Conservation (phyloP, 2,113 vertebrate species). For the Pituophis catenifer region DNA sequence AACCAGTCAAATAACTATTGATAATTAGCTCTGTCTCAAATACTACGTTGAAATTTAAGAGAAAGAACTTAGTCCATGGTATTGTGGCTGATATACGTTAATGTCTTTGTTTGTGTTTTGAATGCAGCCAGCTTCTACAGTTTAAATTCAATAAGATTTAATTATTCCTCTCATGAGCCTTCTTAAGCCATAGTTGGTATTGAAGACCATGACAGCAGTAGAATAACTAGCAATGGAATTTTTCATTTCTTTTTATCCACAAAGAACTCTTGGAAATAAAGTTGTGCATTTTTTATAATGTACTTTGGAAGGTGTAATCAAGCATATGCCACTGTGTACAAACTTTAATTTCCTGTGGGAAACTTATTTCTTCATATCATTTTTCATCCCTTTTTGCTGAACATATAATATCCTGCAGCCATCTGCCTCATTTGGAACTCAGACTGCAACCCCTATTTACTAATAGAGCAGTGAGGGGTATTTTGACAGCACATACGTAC, state of each 20-base stretch:
- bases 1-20: no score
- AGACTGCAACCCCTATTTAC: not conserved
- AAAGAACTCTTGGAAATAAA: not conserved
- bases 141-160: not conserved
- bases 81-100: not conserved
- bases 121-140: not conserved
- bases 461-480: not conserved
- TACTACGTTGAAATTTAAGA: not conserved
- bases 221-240: conserved; percentile 2
- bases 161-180: not conserved
- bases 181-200: not conserved
- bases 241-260: not conserved
- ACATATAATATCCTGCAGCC: conserved; percentile 30
- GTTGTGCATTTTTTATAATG: conserved; percentile 10
- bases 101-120: not conserved
- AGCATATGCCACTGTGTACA: conserved; percentile 29
- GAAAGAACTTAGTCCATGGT: not conserved
- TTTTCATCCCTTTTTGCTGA: conserved; percentile 22
- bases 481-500: not conserved
- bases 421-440: conserved; percentile 18
- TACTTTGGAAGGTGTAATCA: conserved; percentile 19
- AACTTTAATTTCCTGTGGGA: conserved; percentile 36
- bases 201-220: not conserved
- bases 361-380: conserved; percentile 24
- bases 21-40: not conserved